phyloP scores from a whole-genome alignment of 2,797 vertebrate genomes.

The Acrossocheilus wenchowensis region DNA sequence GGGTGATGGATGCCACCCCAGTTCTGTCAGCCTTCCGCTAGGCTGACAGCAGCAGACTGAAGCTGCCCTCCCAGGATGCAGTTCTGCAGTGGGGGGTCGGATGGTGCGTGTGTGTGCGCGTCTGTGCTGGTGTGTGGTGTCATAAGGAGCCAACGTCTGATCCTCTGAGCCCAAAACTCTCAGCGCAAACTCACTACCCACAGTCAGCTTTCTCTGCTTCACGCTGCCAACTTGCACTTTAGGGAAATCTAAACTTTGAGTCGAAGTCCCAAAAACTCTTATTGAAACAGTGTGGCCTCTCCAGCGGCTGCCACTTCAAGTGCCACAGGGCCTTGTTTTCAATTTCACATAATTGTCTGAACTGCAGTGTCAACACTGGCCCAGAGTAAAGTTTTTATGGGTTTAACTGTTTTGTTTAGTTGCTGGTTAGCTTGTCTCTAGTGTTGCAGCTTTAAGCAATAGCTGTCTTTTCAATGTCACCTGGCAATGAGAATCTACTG shows the following conservation, averaged over 20 bases:
- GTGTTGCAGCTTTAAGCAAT: slow-evolving; percentile 2
- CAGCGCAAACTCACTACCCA: background rate
- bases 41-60: slow-evolving; percentile 57
- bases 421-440: slow-evolving; percentile 35
- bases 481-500: background rate
- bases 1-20: slow-evolving; percentile 55
- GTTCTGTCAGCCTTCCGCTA: slow-evolving; percentile 53
- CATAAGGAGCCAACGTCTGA: slow-evolving; percentile 31
- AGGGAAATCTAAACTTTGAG: slow-evolving; percentile 51
- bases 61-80: slow-evolving; percentile 49
- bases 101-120: background rate
- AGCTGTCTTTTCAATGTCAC: background rate
- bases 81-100: slow-evolving; percentile 25
- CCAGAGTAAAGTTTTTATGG: slow-evolving; percentile 40
- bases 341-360: slow-evolving; percentile 49
- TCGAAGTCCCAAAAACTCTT: slow-evolving; percentile 50
- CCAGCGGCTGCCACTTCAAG: slow-evolving; percentile 37
- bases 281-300: slow-evolving; percentile 51
- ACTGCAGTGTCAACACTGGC: slow-evolving; percentile 42
- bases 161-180: slow-evolving; percentile 44
- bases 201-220: slow-evolving; percentile 39
- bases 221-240: slow-evolving; percentile 32
- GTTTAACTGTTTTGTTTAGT: slow-evolving; percentile 34
- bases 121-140: slow-evolving; percentile 35
- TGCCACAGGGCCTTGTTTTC: slow-evolving; percentile 55